Evolutionary conservation across 2,888 invertebrate genomes (phyloP), one percentile per base, ranked within the genome.

Genomic region (Pegoplata infirma): DNA sequence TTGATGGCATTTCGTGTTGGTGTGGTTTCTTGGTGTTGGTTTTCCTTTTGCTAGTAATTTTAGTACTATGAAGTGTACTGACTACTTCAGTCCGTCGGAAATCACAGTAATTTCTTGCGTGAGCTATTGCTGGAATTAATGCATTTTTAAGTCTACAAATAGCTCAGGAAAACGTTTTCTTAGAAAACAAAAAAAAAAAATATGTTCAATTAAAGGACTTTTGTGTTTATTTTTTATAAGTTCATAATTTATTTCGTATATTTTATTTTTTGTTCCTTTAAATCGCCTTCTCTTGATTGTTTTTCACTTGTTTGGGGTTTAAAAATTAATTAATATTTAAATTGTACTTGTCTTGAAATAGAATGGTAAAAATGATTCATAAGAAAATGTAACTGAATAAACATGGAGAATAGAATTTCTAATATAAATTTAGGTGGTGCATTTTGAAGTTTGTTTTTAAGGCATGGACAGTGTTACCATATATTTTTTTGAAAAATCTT

Each of bases 121-220:
- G 56, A 55, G 51, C 16, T 67, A 47, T 58, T 81, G 78, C 82
- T 64, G 69, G 82, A 83, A 83, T 82, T 82, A 83, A 82, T 83
- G 83, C 81, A 78, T 72, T 81, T 81, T 81, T 82, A 81, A 82
- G 82, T 79, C 81, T 67, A 78, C 69, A 74, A 80, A 75, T 79
- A 82, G 63, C 25, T 44, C 63, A 68, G 58, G 67, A 80, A 74
- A 66, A 16, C 72, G 63, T 72, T 46, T 19, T 25, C 17, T 8
- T 40, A 19, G 46, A 19, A 51, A n/a, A n/a, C n/a, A 28, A 61
- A 61, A 12, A 32, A 36, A 19, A 56, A 32, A 71, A 79, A 75
- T 75, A 79, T 79, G 71, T 79, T 79, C 67, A 72, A 64, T 75
- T 63, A 49, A 68, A 61, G 53, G 19, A 63, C 49, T 51, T 56